These are phyloP conservation scores for Pangasius larnaudii DNA, from an alignment of 2,797 vertebrate genomes.

Conservation along the genomic window DNA sequence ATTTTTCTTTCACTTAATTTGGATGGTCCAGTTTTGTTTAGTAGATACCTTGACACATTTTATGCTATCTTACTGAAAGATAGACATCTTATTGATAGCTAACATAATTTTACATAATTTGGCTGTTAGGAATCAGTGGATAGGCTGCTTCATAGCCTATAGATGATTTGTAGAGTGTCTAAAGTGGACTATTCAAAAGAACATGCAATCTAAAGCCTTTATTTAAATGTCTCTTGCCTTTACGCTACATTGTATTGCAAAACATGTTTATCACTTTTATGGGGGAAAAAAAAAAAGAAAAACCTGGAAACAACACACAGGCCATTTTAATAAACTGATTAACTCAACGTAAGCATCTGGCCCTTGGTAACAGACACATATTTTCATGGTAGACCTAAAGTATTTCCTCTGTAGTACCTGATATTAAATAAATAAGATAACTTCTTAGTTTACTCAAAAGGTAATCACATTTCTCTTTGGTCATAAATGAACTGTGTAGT, in stretches of 20 bases:
- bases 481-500: conserved; percentile 3
- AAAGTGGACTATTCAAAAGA: not conserved
- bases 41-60: not conserved
- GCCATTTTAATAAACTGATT: not conserved
- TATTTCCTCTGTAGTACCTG: conserved; percentile 12
- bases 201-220: not conserved
- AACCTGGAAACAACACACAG: not conserved
- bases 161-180: not conserved
- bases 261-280: not conserved
- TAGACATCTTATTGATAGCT: not conserved
- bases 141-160: not conserved
- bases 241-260: not conserved
- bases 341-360: not conserved
- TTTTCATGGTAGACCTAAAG: not conserved
- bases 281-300: not conserved
- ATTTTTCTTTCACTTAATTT: not conserved
- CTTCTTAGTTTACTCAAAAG: conserved; percentile 5
- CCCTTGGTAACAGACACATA: not conserved
- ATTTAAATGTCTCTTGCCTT: not conserved
- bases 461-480: conserved; percentile 17
- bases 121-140: not conserved
- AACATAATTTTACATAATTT: not conserved
- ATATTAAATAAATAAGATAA: conserved; percentile 19
- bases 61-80: not conserved
- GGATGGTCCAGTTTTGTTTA: not conserved